Base-by-base conservation (phyloP, 2,888 invertebrate genomes). In the Andricus curvator region DNA sequence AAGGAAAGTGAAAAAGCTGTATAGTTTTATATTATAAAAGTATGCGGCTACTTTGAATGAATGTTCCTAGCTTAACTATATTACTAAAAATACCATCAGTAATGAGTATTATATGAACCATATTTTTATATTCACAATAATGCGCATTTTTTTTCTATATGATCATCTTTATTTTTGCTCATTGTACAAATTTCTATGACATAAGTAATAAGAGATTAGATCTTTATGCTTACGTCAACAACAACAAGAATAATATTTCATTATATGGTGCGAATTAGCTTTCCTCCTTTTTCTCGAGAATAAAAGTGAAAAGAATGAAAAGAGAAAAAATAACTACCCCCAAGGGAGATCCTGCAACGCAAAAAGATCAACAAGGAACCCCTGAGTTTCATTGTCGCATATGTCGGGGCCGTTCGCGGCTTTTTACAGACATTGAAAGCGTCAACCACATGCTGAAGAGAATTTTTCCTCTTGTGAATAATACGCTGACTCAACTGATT, bases 371-470 rank as follows among this genome's bases (percentile, higher is more conserved):
- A 77, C 80, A 84, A 84, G 81, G 78, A 15, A 48, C 0, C 48
- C 17, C 79, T 66, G 37, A 56, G 80, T 80, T 84, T 84, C 78
- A 83, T 81, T 66, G 77, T 81, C 81, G 76, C 82, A 78, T 48
- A 48, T 48, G 48, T 17, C 17, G 17, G 2, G 20, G 78, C 76
- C 79, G 51, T 80, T 83, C 51, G 56, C 67, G 22, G 20, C 44
- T 80, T 82, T 78, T 81, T 84, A 44, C 29, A 70, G 44, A 51
- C 70, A 70, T 25, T 25, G 29, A 29, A 17, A 29, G 56, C 29
- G 51, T 29, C 51, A 51, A 70, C 70, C 70, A 70, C 51, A 51
- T 51, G 70, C 70, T 70, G 70, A 22, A 11, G 56, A 44, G 51
- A 70, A 70, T 70, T 70, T 70, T 48, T 70, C 22, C 70, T 70